Conservation (phyloP, 2,113 vertebrate species). For the Anoura caudifer region DNA sequence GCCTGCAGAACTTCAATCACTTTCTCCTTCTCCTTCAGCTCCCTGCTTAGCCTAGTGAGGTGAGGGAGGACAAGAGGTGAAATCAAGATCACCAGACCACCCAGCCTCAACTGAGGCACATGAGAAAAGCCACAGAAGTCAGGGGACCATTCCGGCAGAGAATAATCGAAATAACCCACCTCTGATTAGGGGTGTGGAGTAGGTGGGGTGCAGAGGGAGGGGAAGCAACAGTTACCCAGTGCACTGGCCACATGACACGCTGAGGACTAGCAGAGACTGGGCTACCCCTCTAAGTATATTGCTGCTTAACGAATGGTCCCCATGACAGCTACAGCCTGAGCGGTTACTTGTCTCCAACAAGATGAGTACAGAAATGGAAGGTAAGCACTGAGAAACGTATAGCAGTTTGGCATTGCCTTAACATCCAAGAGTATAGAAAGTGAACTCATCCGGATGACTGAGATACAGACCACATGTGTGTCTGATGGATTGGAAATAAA, state of each 20-base stretch:
- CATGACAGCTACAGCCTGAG: neutral
- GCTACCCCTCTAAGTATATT: neutral
- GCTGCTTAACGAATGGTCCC: neutral
- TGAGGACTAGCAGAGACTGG: accelerated
- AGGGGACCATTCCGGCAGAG: neutral
- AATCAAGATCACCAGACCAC: neutral
- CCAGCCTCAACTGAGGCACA: neutral
- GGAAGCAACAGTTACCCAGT: too few relatives aligned
- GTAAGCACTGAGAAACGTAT: neutral
- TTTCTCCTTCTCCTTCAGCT: slow-evolving; percentile 93
- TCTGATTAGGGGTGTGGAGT: neutral
- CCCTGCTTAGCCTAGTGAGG: slow-evolving; percentile 86
- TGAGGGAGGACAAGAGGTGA: neutral
- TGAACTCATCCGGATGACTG: neutral
- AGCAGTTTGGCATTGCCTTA: neutral
- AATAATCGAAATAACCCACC: neutral
- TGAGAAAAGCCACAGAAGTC: neutral
- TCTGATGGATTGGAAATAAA: neutral
- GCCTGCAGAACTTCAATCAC: slow-evolving; percentile 89
- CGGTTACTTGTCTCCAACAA: neutral
- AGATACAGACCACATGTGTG: neutral
- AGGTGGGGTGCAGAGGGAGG: neutral
- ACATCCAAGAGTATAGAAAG: neutral
- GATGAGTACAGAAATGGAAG: neutral
- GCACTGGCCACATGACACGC: accelerated